Conservation (phyloP, 2,888 invertebrate species). For the Latheticus oryzae region DNA sequence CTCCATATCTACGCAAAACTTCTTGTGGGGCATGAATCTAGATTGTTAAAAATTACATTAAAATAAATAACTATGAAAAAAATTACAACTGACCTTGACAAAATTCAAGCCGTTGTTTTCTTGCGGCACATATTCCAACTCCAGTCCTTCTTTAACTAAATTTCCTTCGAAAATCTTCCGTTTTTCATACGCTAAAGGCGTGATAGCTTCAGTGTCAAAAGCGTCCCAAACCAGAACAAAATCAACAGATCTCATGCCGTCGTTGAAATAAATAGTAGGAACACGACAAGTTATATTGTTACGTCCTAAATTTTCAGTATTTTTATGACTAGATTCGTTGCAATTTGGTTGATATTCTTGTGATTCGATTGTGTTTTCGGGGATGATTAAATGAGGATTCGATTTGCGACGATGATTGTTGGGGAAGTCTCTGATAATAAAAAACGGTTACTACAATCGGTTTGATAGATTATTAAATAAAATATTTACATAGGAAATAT, state of each 20-base stretch:
- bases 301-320: neutral
- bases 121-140: conserved; percentile 77
- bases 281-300: conserved; percentile 59
- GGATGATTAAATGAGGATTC: conserved; percentile 26
- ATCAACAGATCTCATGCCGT: conserved; percentile 79
- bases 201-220: conserved; percentile 67
- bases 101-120: conserved; percentile 79
- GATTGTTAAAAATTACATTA: conserved; percentile 43
- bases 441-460: too few species aligned
- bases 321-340: conserved; percentile 38
- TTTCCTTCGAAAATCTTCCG: conserved; percentile 77
- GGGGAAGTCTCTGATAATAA: conserved; percentile 45
- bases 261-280: conserved; percentile 75
- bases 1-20: conserved; percentile 87
- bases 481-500: too few species aligned
- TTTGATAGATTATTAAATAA: too few species aligned
- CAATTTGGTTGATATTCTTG: conserved; percentile 11
- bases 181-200: conserved; percentile 64
- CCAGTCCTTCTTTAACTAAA: conserved; percentile 78
- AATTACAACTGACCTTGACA: conserved; percentile 71
- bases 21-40: conserved; percentile 88
- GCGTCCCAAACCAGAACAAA: conserved; percentile 84
- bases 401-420: conserved; percentile 33
- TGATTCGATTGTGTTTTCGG: conserved; percentile 19
- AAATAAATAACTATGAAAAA: neutral